These are phyloP conservation scores for Bombus sibiricus DNA, from an alignment of 1,140 invertebrate genomes.

Conservation along the genomic window DNA sequence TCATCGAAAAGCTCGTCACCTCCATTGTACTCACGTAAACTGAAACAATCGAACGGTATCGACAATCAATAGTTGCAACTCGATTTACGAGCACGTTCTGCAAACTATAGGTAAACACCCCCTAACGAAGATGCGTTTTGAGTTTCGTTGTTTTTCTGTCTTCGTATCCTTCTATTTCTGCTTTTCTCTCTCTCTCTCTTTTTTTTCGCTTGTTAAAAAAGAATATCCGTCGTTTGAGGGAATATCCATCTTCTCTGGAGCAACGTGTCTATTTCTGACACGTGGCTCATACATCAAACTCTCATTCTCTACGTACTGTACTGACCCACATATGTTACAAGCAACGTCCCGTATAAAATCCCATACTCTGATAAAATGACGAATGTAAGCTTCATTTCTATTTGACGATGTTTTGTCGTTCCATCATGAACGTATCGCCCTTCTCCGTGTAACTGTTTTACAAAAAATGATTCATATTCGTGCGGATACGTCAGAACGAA, in stretches of 20 bases:
- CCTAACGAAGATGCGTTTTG: not conserved
- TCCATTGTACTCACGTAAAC: not conserved
- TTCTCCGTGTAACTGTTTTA: not conserved
- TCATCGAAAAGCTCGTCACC: not conserved
- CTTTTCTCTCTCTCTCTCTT: too few species aligned
- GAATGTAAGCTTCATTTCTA: conserved; percentile 18
- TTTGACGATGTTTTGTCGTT: not conserved
- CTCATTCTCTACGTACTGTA: conserved; percentile 29
- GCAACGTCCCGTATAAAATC: conserved; percentile 55
- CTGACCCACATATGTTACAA: conserved; percentile 57
- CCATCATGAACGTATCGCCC: not conserved
- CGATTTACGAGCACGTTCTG: not conserved
- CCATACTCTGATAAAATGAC: conserved; percentile 56
- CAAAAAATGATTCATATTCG: not conserved
- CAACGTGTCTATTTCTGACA: conserved; percentile 56
- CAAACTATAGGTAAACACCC: not conserved
- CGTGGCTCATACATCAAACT: conserved; percentile 41
- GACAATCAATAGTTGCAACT: conserved; percentile 3
- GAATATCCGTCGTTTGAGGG: conserved; percentile 18
- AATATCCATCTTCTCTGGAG: conserved; percentile 41
- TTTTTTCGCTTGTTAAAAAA: not conserved
- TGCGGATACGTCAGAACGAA: not conserved
- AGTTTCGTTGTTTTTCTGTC: too few species aligned
- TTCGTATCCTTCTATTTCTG: too few species aligned
- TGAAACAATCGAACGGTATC: not conserved